Conservation (phyloP, 2,888 invertebrate species). For the Drosophila seclusa region DNA sequence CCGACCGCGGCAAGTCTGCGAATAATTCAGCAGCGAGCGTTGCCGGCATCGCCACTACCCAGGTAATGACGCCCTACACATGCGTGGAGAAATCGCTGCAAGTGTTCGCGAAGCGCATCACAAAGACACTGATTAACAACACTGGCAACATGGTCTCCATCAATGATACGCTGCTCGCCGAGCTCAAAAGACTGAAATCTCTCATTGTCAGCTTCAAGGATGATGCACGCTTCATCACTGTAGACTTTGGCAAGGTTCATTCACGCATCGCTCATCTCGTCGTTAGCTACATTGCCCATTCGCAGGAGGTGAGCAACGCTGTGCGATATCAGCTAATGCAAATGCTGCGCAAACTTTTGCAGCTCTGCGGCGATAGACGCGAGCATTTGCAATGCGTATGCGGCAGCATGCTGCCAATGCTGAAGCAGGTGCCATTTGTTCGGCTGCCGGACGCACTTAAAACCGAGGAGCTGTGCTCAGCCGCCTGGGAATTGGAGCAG, state of each 20-base stretch:
- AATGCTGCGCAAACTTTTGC: slow-evolving; percentile 69
- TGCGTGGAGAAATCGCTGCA: slow-evolving; percentile 88
- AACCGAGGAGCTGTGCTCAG: slow-evolving; percentile 87
- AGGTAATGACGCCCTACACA: slow-evolving; percentile 84
- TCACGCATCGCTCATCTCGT: slow-evolving; percentile 88
- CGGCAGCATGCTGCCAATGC: slow-evolving; percentile 82
- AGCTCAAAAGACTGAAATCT: slow-evolving; percentile 89
- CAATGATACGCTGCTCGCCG: slow-evolving; percentile 87
- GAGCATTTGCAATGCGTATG: slow-evolving; percentile 86
- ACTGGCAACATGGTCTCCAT: slow-evolving; percentile 86
- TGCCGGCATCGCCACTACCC: slow-evolving; percentile 49
- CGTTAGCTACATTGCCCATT: slow-evolving; percentile 86
- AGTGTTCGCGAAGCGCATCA: slow-evolving; percentile 90
- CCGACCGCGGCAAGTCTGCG: slow-evolving; percentile 22
- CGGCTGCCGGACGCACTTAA: slow-evolving; percentile 85
- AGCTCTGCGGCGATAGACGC: slow-evolving; percentile 81
- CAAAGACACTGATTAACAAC: slow-evolving; percentile 87
- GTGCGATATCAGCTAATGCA: slow-evolving; percentile 64
- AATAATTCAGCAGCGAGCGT: slow-evolving; percentile 1
- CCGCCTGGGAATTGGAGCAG: slow-evolving; percentile 87
- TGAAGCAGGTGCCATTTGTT: slow-evolving; percentile 67
- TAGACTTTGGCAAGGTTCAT: slow-evolving; percentile 89
- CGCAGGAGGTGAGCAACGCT: slow-evolving; percentile 68
- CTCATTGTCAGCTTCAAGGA: slow-evolving; percentile 89
- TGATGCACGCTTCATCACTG: slow-evolving; percentile 88